A percentile compares a stretch with the other conserved stretches of the same genome.
phyloP scores from a whole-genome alignment of 2,888 invertebrate genomes.

The Dioctria rufipes region DNA sequence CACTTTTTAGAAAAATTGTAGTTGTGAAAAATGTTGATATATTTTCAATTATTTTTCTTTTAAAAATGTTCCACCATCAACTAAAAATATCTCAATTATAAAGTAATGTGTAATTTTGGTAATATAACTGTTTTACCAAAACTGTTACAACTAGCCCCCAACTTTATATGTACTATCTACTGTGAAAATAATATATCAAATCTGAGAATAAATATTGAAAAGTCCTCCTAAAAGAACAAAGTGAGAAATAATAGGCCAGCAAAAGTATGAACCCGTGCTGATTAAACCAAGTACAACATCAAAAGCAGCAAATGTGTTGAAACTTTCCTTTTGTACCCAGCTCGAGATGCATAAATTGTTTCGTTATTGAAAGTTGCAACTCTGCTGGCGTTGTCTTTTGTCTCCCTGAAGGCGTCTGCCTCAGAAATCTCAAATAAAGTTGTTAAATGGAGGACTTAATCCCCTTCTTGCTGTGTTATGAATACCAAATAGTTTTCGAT shows the following conservation, averaged over 20 bases:
- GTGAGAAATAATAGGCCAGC: background rate
- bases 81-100: no score
- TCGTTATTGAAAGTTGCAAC: conserved; percentile 58
- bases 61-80: no score
- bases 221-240: background rate
- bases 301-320: conserved; percentile 23
- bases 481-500: conserved; percentile 56
- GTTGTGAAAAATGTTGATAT: no score
- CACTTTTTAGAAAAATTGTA: no score
- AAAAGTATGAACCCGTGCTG: background rate
- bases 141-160: no score
- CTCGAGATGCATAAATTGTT: conserved; percentile 56
- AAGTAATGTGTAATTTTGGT: no score
- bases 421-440: conserved; percentile 56
- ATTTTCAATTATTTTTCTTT: no score
- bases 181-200: no score
- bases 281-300: conserved; percentile 21
- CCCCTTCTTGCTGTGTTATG: conserved; percentile 54
- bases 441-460: conserved; percentile 58
- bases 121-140: no score
- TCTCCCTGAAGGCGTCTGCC: conserved; percentile 47
- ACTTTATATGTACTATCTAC: no score
- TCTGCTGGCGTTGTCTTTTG: conserved; percentile 34
- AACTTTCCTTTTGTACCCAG: conserved; percentile 21
- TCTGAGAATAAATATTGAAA: no score